These are phyloP conservation scores for Chondrosia reniformis DNA, from an alignment of 37 sponge, comb jelly and placozoan genomes.

Conservation along the genomic window DNA sequence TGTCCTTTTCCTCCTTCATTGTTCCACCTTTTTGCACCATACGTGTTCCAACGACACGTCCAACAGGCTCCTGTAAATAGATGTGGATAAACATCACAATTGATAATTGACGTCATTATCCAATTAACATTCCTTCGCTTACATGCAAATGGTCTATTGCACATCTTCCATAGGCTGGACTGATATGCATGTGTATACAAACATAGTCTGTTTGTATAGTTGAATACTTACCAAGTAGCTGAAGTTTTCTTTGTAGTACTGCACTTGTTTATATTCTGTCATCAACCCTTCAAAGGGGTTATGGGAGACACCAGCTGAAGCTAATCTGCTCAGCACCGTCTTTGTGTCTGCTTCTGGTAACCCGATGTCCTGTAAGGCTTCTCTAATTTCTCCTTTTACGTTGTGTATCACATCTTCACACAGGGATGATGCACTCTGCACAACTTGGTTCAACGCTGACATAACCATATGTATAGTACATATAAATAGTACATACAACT, in stretches of 20 bases:
- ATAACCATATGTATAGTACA: too few species aligned
- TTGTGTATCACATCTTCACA: neutral
- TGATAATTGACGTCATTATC: neutral
- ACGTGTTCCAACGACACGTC: neutral
- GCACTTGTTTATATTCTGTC: neutral
- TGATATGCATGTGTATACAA: neutral
- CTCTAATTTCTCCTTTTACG: neutral
- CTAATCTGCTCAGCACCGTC: neutral
- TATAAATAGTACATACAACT: too few species aligned
- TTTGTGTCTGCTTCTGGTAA: neutral
- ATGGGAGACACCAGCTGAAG: neutral
- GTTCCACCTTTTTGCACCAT: neutral
- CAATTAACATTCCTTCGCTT: neutral
- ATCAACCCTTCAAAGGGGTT: slow-evolving; percentile 6
- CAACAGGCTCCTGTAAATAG: slow-evolving; percentile 3
- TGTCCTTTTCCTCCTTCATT: neutral
- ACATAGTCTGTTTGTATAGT: neutral
- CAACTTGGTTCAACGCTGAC: too few species aligned
- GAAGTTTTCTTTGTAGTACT: slow-evolving; percentile 8
- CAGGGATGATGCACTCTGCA: too few species aligned
- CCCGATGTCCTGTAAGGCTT: neutral
- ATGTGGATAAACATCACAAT: neutral
- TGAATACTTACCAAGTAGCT: slow-evolving; percentile 1
- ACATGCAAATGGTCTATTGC: neutral
- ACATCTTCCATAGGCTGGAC: neutral